phyloP scores from a whole-genome alignment of 2,113 vertebrate genomes.

The Neolamprologus sp. region DNA sequence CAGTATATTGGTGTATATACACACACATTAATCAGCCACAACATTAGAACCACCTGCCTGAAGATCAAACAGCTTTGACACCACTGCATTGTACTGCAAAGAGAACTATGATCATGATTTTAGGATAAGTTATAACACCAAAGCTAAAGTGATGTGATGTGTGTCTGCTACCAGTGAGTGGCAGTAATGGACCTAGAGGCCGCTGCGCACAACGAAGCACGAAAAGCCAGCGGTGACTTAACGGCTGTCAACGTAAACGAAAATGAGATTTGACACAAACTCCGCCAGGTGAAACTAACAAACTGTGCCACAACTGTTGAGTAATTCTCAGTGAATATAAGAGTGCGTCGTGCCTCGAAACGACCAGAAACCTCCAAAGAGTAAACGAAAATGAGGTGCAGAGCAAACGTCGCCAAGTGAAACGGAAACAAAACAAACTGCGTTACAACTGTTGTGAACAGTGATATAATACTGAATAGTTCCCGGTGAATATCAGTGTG shows the following conservation, averaged over 20 bases:
- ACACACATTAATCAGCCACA: neutral
- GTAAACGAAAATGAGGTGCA: neutral
- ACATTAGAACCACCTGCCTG: neutral
- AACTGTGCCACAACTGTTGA: neutral
- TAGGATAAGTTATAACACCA: neutral
- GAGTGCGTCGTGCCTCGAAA: accelerated
- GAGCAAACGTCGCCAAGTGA: neutral
- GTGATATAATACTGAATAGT: neutral
- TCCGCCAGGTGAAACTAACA: neutral
- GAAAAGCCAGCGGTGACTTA: neutral
- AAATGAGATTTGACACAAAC: neutral
- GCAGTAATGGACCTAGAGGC: neutral
- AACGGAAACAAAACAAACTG: neutral
- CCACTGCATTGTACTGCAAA: neutral
- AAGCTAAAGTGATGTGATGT: neutral
- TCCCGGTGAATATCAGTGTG: neutral
- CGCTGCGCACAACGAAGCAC: neutral
- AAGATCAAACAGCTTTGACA: neutral
- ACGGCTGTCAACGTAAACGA: neutral
- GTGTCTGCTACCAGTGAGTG: neutral
- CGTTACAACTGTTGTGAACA: neutral
- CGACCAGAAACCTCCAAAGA: neutral
- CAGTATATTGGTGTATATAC: neutral
- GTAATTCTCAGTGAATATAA: accelerated
- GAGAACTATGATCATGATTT: neutral